Base-by-base conservation (phyloP, 2,888 invertebrate genomes). In the Pycnomerus fuliginosus region DNA sequence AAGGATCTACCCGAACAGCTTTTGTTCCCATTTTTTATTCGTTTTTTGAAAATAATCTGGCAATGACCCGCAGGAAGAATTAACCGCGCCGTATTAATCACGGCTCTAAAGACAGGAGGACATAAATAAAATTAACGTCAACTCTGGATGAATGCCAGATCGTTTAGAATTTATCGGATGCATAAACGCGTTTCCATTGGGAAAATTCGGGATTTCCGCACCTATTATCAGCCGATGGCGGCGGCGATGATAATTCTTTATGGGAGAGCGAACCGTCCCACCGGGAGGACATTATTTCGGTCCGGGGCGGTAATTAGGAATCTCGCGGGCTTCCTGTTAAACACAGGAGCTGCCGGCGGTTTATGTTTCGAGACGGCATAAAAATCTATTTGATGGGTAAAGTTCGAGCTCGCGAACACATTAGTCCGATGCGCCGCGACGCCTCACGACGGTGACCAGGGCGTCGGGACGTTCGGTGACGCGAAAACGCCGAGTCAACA, bases 301-400 rank as follows among this genome's bases (percentile, higher is more conserved):
- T 28, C 48, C 44, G 45, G 44, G 54, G 49, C 55, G 52, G 53
- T 58, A 58, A 58, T 58, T 58, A 56, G 24, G 49, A 52, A 55
- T 48, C 44, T 52, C 44, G 51, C 49, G 45, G 49, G 48, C 53
- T 53, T 54, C 50, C 53, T 55, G 52, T 56, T 56, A 56, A 56
- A 55, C 55, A 52, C 38, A 46, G 46, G 48, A 52, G 41, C 52
- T 51, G 15, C 45, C 29, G 44, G 55, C n/a, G 49, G 51, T 58
- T 56, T 55, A 59, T 57, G 59, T 57, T 55, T 55, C 52, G 56
- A 56, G 55, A 56, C 57, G 57, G 44, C 53, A 53, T 55, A 58
- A 58, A 58, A 58, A 58, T 58, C 55, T 52, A 55, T 56, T 58
- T 58, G 58, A 58, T 58, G 56, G 55, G 44, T 44, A 54, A 58